Evolutionary conservation across 2,888 invertebrate species (phyloP), one percentile per base, ranked within the genome.

Genomic region (Andrena marginata): DNA sequence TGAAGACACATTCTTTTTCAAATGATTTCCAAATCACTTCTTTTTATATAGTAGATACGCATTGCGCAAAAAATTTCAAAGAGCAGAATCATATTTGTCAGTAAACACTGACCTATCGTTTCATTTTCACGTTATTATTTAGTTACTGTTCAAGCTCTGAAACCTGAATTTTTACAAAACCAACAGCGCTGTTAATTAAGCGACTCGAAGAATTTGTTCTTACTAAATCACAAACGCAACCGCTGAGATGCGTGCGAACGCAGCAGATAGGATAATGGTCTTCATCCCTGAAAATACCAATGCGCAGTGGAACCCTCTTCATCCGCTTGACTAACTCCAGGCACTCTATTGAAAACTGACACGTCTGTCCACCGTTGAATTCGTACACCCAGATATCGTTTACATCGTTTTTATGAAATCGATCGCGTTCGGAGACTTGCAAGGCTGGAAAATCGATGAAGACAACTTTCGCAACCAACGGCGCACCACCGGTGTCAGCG

Each of bases 181-280:
- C 16, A 16, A 42, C 16, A 42, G 5, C 42, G 16, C 42, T 42
- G 42, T 42, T 42, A 42, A 42, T 42, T 42, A 42, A 42, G 42
- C 42, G 13, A 16, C 42, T 5, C 13, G 42, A 48, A 72, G n/a
- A 16, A 48, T 48, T n/a, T 13, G 63, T 35, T n/a, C 69, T 84
- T 73, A 90, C 90, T 82, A 89, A 71, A 31, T 89, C 87, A 48
- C 89, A 90, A 35, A 84, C 84, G 70, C 90, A 90, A 29, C 89
- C 89, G 2, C 80, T 69, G 42, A 90, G 80, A 16, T 80, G 71
- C 1, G 85, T 78, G 13, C 72, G 60, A 16, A 68, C 68, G 6
- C 82, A 20, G 51, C 90, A 91, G 16, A 88, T 49, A 3, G 91
- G 91, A 51, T 83, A 90, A 35, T 51, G 72, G 23, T 91, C 90